phyloP scores from a whole-genome alignment of 2,888 invertebrate species.

The Antheraea yamamai region DNA sequence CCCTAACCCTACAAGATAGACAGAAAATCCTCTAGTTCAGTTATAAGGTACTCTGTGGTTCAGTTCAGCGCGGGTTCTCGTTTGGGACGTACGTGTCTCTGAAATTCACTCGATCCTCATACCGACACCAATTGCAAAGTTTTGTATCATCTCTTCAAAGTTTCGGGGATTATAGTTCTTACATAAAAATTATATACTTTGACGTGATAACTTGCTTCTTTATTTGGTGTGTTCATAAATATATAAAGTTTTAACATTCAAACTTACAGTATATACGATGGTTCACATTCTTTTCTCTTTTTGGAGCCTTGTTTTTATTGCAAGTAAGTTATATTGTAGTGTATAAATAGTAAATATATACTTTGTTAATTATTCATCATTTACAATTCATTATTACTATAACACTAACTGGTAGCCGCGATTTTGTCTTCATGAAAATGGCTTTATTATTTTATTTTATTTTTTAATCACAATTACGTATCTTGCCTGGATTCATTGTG shows the following conservation, averaged over 20 bases:
- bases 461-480: too few relatives aligned
- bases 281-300: constrained; percentile 22
- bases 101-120: background rate
- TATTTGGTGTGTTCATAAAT: background rate
- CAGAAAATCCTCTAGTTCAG: background rate
- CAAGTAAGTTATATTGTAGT: constrained; percentile 31
- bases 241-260: background rate
- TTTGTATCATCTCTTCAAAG: constrained; percentile 5
- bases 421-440: too few relatives aligned
- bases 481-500: too few relatives aligned
- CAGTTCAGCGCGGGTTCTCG: constrained; percentile 46
- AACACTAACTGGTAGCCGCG: too few relatives aligned
- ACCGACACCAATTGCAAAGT: background rate
- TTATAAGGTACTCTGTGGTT: too few relatives aligned
- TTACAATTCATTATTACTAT: too few relatives aligned
- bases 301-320: constrained; percentile 32
- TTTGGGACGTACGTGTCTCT: constrained; percentile 34
- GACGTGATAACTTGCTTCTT: background rate
- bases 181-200: background rate
- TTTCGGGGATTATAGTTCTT: background rate
- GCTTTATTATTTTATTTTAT: too few relatives aligned
- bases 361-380: too few relatives aligned
- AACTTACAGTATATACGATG: background rate
- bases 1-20: background rate
- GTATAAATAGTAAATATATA: background rate